Evolutionary conservation across 2,113 vertebrate genomes (phyloP).

Genomic region (Odontesthes bonariensis): DNA sequence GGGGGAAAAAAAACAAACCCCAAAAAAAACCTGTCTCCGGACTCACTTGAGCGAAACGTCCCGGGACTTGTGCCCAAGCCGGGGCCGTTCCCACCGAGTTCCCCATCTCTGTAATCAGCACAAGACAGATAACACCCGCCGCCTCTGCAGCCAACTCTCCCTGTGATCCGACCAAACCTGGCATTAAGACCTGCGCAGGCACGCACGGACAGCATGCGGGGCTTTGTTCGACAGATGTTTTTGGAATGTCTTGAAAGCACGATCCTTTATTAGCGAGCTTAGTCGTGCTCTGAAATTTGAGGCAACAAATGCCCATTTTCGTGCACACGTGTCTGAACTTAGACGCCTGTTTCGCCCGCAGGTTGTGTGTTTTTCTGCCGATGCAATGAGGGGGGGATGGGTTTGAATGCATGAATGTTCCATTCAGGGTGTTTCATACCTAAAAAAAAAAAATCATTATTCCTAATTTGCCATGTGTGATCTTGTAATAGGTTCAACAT

Average conservation of each 20-base stretch:
- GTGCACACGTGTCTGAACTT: constrained; percentile 43
- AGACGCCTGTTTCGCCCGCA: constrained; percentile 18
- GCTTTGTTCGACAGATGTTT: constrained; percentile 54
- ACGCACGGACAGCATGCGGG: constrained; percentile 18
- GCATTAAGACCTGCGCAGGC: constrained; percentile 55
- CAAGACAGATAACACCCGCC: constrained; percentile 42
- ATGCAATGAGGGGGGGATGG: background rate
- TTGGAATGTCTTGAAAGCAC: background rate
- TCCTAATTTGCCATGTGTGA: too few species aligned
- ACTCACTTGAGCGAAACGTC: background rate
- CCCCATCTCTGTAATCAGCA: constrained; percentile 61
- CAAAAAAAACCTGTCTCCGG: constrained; percentile 25
- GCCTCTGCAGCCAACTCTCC: constrained; percentile 35
- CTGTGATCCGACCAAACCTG: constrained; percentile 3
- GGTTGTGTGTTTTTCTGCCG: constrained; percentile 23
- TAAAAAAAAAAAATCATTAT: too few species aligned
- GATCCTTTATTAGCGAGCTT: constrained; percentile 39
- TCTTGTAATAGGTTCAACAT: background rate
- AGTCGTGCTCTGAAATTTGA: constrained; percentile 22
- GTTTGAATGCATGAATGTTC: background rate
- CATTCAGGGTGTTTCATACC: too few species aligned
- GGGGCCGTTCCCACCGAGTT: background rate
- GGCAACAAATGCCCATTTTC: constrained; percentile 30
- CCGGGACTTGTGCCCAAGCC: constrained; percentile 20
- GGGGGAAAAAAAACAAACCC: too few species aligned